phyloP scores from a whole-genome alignment of 2,797 vertebrate species.

The Cercopithecus neglectus region DNA sequence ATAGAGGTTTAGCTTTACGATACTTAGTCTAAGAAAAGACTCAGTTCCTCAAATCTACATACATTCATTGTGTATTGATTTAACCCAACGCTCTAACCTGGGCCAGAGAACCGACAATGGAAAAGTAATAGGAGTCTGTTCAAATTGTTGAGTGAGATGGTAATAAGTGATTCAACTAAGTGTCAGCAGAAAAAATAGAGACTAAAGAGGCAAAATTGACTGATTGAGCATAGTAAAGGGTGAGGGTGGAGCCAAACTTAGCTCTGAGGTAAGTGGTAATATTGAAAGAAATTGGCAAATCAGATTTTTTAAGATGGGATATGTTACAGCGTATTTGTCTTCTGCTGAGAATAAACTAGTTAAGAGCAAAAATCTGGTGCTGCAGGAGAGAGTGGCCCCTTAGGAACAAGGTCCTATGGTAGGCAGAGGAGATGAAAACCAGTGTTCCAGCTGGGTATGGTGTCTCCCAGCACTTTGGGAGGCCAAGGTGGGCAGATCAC shows the following conservation, averaged over 20 bases:
- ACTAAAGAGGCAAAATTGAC: neutral
- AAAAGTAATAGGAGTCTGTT: neutral
- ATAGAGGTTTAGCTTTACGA: neutral
- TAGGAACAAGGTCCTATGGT: neutral
- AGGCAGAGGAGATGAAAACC: neutral
- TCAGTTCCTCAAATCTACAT: neutral
- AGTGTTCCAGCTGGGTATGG: fast-evolving
- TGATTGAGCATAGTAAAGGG: neutral
- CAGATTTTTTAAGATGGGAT: neutral
- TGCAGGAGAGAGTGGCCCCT: neutral
- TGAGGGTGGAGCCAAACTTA: neutral
- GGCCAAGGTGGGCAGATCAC: too few relatives aligned
- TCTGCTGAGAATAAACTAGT: neutral
- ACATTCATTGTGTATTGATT: neutral
- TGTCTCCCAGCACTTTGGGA: too few relatives aligned
- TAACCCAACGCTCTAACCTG: neutral
- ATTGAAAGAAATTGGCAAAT: neutral
- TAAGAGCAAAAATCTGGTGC: neutral
- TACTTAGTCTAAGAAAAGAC: neutral
- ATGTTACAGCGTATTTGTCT: neutral
- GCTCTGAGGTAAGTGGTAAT: neutral
- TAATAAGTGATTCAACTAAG: neutral
- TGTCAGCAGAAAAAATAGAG: neutral
- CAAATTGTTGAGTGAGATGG: neutral
- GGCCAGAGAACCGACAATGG: neutral